Percentiles rank a stretch among this genome's conserved stretches.
Conservation (phyloP, 2,888 invertebrate species). For the Acleris holmiana region DNA sequence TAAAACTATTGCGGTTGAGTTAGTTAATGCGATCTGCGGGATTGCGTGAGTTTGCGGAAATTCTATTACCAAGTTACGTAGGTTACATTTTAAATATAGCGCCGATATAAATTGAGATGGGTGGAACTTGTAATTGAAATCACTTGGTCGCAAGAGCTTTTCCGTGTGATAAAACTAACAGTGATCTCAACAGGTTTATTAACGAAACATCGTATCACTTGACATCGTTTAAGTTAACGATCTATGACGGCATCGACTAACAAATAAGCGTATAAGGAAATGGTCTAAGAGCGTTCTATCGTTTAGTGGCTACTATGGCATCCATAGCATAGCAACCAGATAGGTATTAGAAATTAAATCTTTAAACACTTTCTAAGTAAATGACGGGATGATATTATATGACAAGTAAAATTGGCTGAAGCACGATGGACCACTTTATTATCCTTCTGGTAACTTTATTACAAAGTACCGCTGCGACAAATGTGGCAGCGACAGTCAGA, state of each 20-base stretch:
- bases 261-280: conserved; percentile 1
- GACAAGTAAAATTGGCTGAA: conserved; percentile 30
- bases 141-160: neutral
- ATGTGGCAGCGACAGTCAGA: conserved; percentile 46
- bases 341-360: conserved; percentile 25
- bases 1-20: conserved; percentile 32
- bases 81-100: conserved; percentile 4
- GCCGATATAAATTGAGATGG: conserved; percentile 1
- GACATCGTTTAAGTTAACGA: conserved; percentile 34
- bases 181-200: conserved; percentile 2
- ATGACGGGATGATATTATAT: conserved; percentile 34
- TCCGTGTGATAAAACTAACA: conserved; percentile 5
- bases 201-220: conserved; percentile 17
- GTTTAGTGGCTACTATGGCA: too few species aligned
- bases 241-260: conserved; percentile 20
- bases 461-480: conserved; percentile 33
- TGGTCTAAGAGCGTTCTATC: conserved; percentile 3
- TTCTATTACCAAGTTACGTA: conserved; percentile 7
- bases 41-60: conserved; percentile 5
- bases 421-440: conserved; percentile 29
- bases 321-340: too few species aligned
- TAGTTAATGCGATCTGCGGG: conserved; percentile 32
- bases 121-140: neutral
- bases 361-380: conserved; percentile 21
- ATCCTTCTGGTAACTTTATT: conserved; percentile 37